These are phyloP conservation scores for Flabesymbios commensalis DNA, from an alignment of 2,888 invertebrate genomes.

Conservation along the genomic window DNA sequence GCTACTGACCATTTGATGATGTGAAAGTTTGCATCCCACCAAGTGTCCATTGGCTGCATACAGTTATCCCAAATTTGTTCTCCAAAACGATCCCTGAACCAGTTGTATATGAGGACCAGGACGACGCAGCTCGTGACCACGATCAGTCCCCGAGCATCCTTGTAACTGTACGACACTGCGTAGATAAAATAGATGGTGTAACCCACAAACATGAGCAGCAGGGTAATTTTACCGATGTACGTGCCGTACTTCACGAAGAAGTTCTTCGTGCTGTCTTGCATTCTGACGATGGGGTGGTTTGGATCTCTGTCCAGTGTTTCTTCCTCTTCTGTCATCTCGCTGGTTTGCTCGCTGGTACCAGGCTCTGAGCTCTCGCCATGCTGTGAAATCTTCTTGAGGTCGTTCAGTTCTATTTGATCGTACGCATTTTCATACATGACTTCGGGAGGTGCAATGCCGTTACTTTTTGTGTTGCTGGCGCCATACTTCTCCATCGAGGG, in stretches of 20 bases:
- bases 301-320: too few species aligned
- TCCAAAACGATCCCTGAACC: constrained; percentile 18
- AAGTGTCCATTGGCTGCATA: background rate
- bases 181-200: constrained; percentile 33
- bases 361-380: too few species aligned
- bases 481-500: too few species aligned
- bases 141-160: constrained; percentile 25
- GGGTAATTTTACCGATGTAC: constrained; percentile 1
- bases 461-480: too few species aligned
- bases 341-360: too few species aligned
- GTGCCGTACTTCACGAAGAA: constrained; percentile 3
- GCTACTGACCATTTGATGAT: constrained; percentile 18
- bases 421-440: too few species aligned
- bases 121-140: constrained; percentile 22
- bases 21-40: constrained; percentile 6
- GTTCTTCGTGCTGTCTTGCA: too few species aligned
- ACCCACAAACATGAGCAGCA: constrained; percentile 11
- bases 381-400: too few species aligned
- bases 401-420: too few species aligned
- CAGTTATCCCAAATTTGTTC: constrained; percentile 15
- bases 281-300: too few species aligned
- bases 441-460: too few species aligned
- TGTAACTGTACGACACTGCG: constrained; percentile 26
- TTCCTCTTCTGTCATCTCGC: too few species aligned
- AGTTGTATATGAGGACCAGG: constrained; percentile 11